Base-by-base conservation (phyloP, 1,140 invertebrate genomes). In the Pogonomyrmex barbatus region DNA sequence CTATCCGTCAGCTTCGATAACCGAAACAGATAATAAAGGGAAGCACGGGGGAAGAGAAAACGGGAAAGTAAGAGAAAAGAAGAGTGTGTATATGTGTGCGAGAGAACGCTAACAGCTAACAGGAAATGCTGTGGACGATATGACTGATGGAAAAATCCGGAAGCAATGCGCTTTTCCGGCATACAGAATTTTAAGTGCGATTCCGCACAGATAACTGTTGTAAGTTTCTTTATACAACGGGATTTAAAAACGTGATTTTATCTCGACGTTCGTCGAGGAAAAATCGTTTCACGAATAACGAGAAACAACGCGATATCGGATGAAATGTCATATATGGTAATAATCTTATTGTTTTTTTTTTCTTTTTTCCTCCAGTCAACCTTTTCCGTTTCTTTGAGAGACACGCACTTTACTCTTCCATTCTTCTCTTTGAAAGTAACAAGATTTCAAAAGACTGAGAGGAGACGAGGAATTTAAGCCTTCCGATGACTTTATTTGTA, bases 261-360 rank as follows among this genome's bases (percentile, higher is more conserved):
- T 17, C 30, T 60, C 56, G 17, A 9, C 42, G 63, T 39, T 50
- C 36, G 10, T 33, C 24, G 24, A 24, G 24, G 24, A 63, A 62
- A n/a, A 17, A 6, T 45, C 5, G 17, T 78, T 36, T 39, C 5
- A 5, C 52, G 30, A 45, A 12, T 63, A 36, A 60, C 14, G 39
- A 33, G 24, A 36, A 42, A 4, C 39, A 14, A 17, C n/a, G 45
- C 17, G 17, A 65, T 78, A 50, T 78, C 14, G 76, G 45, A 63
- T 63, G 45, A 52, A 63, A 65, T 63, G 39, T 62, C 75, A 33
- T 77, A 77, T 58, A 1, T 9, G 8, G 2, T 60, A 77, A 62
- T 60, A 77, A 77, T 63, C 17, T 24, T 9, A 14, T 65, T n/a
- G 39, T 42, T 62, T 62, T 47, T 42, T 45, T 47, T 24, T 24